Evolutionary conservation across 2,888 invertebrate genomes (phyloP), one percentile per base, ranked within the genome.

Genomic region (Hypselothyrea guttata): DNA sequence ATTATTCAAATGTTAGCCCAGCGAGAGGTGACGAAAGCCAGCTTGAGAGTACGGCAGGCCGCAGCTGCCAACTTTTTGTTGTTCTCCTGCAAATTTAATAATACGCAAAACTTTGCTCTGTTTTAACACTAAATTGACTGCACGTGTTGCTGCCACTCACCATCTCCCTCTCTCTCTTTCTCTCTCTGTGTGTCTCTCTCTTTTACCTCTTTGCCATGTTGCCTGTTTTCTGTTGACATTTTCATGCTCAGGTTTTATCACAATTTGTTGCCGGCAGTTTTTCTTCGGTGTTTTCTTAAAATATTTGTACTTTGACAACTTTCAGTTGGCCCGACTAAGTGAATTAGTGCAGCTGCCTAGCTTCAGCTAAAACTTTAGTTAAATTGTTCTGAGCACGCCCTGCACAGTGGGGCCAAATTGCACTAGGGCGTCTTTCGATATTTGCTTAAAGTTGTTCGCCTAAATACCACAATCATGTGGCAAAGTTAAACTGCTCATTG

Each of bases 1-100:
- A 79, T 79, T 83, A 83, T 79, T 79, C 75, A 83, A 81, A 77
- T 70, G 81, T 40, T 53, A 31, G 22, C 30, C 33, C 16, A 27
- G 41, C 18, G 38, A 11, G 42, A 79, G 75, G 76, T 79, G 79
- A 57, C 51, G 66, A 82, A 68, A 67, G 48, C 56, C 41, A 49
- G 40, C 45, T 49, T 27, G 13, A 40, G 47, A 51, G 60, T 62
- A 54, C 61, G 58, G 45, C 48, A 22, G 30, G 60, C 53, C 79
- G 40, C 73, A 73, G 71, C 63, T 75, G 75, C 46, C 65, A 55
- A 27, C 7, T 46, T 64, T 55, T 54, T 41, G 47, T 46, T 51
- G 53, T 28, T 16, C 49, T 42, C 63, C 46, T 51, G 51, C 66
- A 73, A 77, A 77, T 82, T 77, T 71, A 78, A 78, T 77, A 82